A percentile compares a stretch with the other conserved stretches of the same genome.
Evolutionary conservation across 1,140 invertebrate genomes (phyloP).

Genomic region (Drosophila santomea): DNA sequence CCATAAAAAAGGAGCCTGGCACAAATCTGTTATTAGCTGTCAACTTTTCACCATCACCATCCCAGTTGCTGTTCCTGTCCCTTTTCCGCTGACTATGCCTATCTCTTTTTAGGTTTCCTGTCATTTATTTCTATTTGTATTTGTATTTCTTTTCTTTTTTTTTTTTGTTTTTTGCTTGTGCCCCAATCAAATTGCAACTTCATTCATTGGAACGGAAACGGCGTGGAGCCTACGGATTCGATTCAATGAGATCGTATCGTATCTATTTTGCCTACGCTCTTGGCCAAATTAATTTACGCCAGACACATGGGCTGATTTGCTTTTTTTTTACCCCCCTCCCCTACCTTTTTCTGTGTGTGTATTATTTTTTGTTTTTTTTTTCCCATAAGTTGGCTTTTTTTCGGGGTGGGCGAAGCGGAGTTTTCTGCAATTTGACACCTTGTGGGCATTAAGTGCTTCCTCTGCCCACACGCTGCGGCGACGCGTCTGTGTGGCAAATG

Average conservation of each 20-base stretch:
- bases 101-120: not conserved
- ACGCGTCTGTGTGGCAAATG: conserved; percentile 61
- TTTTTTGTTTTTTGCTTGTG: not conserved
- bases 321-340: no score
- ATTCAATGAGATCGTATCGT: conserved; percentile 53
- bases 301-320: conserved; percentile 31
- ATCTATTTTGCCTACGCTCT: conserved; percentile 73
- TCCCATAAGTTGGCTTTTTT: conserved; percentile 1
- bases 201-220: conserved; percentile 51
- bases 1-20: conserved; percentile 28
- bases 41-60: conserved; percentile 1
- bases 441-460: conserved; percentile 84
- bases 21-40: conserved; percentile 40
- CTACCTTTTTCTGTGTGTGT: conserved; percentile 9
- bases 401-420: conserved; percentile 67
- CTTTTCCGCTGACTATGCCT: not conserved
- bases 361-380: not conserved
- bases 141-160: not conserved
- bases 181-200: conserved; percentile 21
- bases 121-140: not conserved
- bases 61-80: no score
- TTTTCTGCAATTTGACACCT: conserved; percentile 84
- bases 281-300: conserved; percentile 78
- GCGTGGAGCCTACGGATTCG: conserved; percentile 45
- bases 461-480: conserved; percentile 75